Evolutionary conservation across 2,113 vertebrate species (phyloP).

Genomic region (Lycocorax pyrrhopterus): DNA sequence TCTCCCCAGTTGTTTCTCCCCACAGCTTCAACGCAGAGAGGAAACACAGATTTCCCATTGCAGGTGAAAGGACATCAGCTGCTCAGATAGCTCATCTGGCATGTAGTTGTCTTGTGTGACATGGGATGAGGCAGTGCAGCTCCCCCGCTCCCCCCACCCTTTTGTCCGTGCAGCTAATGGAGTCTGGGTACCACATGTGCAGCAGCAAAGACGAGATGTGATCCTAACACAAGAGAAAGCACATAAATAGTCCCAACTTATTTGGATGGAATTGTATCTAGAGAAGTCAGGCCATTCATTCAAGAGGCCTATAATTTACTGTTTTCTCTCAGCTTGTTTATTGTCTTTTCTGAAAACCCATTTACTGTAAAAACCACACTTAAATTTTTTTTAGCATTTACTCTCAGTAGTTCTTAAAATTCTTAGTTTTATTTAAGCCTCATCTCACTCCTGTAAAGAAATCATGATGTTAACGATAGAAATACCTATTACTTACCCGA

Average conservation of each 20-base stretch:
- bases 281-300: neutral
- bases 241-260: neutral
- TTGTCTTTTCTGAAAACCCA: neutral
- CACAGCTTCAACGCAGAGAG: neutral
- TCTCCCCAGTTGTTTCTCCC: constrained; percentile 2
- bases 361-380: neutral
- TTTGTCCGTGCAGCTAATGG: neutral
- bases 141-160: neutral
- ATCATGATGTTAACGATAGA: neutral
- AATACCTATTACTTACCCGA: neutral
- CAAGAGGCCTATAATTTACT: neutral
- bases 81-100: neutral
- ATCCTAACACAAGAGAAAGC: neutral
- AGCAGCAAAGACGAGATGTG: neutral
- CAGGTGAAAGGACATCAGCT: neutral
- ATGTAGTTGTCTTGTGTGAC: neutral
- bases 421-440: neutral
- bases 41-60: neutral
- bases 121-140: neutral
- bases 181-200: neutral
- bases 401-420: neutral
- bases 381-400: neutral
- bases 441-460: neutral
- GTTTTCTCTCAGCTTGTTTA: neutral
- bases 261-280: neutral